Evolutionary conservation across 2,113 vertebrate species (phyloP).

Genomic region (Petaurus breviceps): DNA sequence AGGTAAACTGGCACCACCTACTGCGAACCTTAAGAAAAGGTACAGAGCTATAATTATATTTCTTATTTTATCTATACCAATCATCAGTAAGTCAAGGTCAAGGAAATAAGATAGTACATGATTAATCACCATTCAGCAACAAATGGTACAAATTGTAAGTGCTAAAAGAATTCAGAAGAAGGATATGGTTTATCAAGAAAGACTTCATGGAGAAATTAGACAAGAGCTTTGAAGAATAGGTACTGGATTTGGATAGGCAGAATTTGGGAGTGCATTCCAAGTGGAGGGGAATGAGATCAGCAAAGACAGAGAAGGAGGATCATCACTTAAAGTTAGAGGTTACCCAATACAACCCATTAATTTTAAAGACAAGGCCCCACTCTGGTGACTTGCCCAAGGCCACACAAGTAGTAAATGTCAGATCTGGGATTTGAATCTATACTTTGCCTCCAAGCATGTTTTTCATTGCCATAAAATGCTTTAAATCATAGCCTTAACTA

Average conservation of each 20-base stretch:
- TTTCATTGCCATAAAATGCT: not conserved
- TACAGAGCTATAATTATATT: not conserved
- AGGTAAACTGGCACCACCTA: not conserved
- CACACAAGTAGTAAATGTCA: not conserved
- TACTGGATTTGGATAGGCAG: not conserved
- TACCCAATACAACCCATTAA: not conserved
- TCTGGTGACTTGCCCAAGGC: not conserved
- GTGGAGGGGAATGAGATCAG: not conserved
- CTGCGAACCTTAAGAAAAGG: not conserved
- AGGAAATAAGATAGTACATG: not conserved
- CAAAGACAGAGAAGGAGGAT: not conserved
- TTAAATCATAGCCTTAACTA: not conserved
- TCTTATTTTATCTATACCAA: not conserved
- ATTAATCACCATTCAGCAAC: not conserved
- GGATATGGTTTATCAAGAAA: not conserved
- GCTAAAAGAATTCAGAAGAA: not conserved
- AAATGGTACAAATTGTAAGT: not conserved
- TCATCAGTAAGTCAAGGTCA: not conserved
- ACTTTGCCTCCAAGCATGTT: not conserved
- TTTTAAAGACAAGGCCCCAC: not conserved
- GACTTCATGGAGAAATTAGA: not conserved
- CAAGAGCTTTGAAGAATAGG: not conserved
- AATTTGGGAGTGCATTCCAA: not conserved
- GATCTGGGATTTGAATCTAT: not conserved
- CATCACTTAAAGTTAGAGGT: not conserved